These are phyloP conservation scores for Taxidea taxus DNA, from an alignment of 2,113 vertebrate species.

Conservation along the genomic window DNA sequence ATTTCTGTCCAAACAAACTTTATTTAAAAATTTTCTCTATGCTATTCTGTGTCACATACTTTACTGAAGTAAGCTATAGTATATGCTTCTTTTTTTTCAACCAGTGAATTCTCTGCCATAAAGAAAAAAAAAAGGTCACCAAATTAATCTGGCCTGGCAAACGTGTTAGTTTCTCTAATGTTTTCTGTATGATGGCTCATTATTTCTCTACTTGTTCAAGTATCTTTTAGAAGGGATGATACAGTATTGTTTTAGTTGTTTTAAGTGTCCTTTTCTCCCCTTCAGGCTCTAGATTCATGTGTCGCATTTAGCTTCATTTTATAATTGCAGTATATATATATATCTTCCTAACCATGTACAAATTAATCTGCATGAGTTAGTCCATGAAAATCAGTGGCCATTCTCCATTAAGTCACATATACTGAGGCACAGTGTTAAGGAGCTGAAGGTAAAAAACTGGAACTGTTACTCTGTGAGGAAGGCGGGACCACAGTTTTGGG, in stretches of 20 bases:
- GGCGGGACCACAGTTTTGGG: neutral
- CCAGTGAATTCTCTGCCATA: neutral
- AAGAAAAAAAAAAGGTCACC: neutral
- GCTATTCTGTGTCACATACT: slow-evolving; percentile 52
- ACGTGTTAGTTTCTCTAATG: neutral
- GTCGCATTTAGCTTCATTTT: slow-evolving; percentile 26
- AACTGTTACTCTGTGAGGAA: neutral
- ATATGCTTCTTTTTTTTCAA: slow-evolving; percentile 27
- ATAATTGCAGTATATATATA: neutral
- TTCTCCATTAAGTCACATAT: neutral
- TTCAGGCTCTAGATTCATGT: neutral
- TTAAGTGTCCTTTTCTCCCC: neutral
- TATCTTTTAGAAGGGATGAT: neutral
- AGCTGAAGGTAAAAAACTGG: neutral
- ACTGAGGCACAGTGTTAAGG: neutral
- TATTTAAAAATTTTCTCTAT: slow-evolving; percentile 63
- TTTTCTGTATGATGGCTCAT: slow-evolving; percentile 27
- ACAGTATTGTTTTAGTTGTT: slow-evolving; percentile 10
- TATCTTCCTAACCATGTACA: neutral
- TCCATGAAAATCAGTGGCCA: neutral
- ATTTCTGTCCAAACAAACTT: slow-evolving; percentile 61
- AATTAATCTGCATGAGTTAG: neutral
- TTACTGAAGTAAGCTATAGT: slow-evolving; percentile 30
- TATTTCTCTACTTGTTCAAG: slow-evolving; percentile 24
- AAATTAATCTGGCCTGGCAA: slow-evolving; percentile 17